Conservation (phyloP, 2,797 vertebrate genomes). For the Lacerta viridis region DNA sequence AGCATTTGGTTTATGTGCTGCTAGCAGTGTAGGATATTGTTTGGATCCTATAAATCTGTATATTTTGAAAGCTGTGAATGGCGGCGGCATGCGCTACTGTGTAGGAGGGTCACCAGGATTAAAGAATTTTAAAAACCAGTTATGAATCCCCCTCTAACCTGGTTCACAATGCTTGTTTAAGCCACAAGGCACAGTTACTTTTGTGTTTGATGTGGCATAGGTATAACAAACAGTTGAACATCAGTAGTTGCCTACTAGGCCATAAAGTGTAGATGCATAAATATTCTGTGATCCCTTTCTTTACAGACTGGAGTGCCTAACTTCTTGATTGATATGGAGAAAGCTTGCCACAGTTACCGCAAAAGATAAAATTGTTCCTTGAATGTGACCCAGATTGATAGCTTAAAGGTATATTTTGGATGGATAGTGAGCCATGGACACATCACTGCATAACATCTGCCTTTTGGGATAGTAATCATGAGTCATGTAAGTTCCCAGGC, state of each 20-base stretch:
- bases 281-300: slow-evolving; percentile 46
- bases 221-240: not conserved
- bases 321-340: slow-evolving; percentile 88
- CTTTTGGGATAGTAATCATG: slow-evolving; percentile 52
- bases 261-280: slow-evolving; percentile 24
- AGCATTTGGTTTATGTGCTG: not conserved
- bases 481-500: slow-evolving; percentile 12
- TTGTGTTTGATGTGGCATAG: no score
- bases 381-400: not conserved
- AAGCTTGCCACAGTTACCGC: slow-evolving; percentile 86
- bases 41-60: not conserved
- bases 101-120: not conserved
- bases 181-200: not conserved
- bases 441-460: slow-evolving; percentile 60
- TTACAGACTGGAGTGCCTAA: slow-evolving; percentile 89
- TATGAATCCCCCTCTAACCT: no score
- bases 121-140: not conserved
- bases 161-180: not conserved
- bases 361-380: slow-evolving; percentile 51
- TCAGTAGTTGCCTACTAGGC: not conserved
- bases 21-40: not conserved
- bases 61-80: slow-evolving; percentile 7
- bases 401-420: slow-evolving; percentile 25
- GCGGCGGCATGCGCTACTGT: not conserved
- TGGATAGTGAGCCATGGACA: slow-evolving; percentile 26